Percentiles rank a stretch among this genome's conserved stretches.
Evolutionary conservation across 2,888 invertebrate genomes (phyloP).

Genomic region (Azorinus chamasolen): DNA sequence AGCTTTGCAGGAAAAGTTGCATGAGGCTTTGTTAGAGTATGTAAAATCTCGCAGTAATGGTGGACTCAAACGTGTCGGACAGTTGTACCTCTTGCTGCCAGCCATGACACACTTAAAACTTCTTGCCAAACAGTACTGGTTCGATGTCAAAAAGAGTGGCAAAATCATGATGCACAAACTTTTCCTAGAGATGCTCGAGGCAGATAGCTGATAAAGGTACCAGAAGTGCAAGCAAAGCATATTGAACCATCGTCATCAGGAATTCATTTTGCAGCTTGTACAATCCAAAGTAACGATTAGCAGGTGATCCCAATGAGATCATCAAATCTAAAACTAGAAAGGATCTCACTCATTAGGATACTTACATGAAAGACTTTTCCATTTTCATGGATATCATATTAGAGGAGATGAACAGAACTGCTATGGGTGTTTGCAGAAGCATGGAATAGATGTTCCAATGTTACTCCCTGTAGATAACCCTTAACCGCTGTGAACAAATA

Average conservation of each 20-base stretch:
- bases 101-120: constrained; percentile 96
- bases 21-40: constrained; percentile 95
- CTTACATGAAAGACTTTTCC: no score
- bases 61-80: constrained; percentile 90
- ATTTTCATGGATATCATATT: no score
- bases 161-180: constrained; percentile 98
- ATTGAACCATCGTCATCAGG: no score
- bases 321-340: neutral
- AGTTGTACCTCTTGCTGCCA: constrained; percentile 95
- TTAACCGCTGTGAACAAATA: no score
- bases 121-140: constrained; percentile 96
- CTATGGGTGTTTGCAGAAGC: no score
- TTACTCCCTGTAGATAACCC: no score
- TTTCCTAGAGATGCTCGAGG: constrained; percentile 97
- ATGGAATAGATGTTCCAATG: no score
- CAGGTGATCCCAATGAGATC: no score
- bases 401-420: no score
- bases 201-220: constrained; percentile 78
- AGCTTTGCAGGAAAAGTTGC: constrained; percentile 95
- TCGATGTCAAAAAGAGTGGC: constrained; percentile 94
- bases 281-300: no score
- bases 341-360: constrained; percentile 31
- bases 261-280: no score
- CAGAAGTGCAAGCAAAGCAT: no score
- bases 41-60: constrained; percentile 89